Conservation (phyloP, 2,888 invertebrate species). For the Drosophila anomalata region DNA sequence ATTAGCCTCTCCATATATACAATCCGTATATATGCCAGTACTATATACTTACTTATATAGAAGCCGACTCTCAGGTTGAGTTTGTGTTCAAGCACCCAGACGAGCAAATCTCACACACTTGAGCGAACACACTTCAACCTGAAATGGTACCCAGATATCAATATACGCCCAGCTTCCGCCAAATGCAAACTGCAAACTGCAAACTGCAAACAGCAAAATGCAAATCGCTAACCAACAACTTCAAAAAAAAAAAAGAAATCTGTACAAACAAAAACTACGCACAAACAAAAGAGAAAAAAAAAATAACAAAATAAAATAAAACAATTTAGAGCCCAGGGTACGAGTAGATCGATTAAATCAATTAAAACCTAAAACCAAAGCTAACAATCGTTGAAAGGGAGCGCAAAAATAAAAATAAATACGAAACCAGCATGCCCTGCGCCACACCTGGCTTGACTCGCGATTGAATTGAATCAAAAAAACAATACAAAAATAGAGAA, state of each 20-base stretch:
- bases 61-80: conserved; percentile 76
- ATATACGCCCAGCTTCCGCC: conserved; percentile 83
- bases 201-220: conserved; percentile 29
- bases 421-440: conserved; percentile 73
- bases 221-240: conserved; percentile 27
- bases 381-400: conserved; percentile 44
- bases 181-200: conserved; percentile 45
- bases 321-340: conserved; percentile 63
- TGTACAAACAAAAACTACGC: conserved; percentile 49
- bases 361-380: conserved; percentile 16
- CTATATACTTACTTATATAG: conserved; percentile 28
- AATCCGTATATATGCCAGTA: conserved; percentile 54
- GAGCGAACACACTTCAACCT: conserved; percentile 76
- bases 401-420: conserved; percentile 52
- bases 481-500: conserved; percentile 34
- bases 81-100: conserved; percentile 62
- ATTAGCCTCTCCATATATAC: conserved; percentile 61
- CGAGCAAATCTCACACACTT: conserved; percentile 42
- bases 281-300: conserved; percentile 34
- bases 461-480: conserved; percentile 75
- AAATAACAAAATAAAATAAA: conserved; percentile 10
- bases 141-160: conserved; percentile 83
- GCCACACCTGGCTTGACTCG: conserved; percentile 80
- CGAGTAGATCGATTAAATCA: conserved; percentile 49
- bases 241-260: conserved; percentile 39